These are phyloP conservation scores for Protobothrops mucrosquamatus DNA, from an alignment of 2,113 vertebrate species.

Conservation along the genomic window DNA sequence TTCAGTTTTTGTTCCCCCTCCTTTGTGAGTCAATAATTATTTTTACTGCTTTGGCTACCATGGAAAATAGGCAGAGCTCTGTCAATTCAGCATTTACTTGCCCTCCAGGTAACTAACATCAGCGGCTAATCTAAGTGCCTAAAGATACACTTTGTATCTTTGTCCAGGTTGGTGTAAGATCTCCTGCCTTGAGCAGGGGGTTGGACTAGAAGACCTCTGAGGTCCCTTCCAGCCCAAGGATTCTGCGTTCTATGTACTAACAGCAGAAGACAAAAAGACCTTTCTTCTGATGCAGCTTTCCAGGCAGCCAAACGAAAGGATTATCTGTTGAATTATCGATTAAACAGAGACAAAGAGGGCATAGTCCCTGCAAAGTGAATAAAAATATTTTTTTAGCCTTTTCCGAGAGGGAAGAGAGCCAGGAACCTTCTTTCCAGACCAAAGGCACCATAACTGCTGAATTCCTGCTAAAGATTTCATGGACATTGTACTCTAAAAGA, in stretches of 20 bases:
- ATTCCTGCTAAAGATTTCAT: background rate
- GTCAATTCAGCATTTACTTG: background rate
- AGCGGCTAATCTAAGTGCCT: background rate
- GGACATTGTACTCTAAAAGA: background rate
- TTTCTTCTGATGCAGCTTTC: background rate
- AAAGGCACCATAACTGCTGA: background rate
- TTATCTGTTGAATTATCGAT: background rate
- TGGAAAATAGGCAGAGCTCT: background rate
- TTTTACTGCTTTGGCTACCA: background rate
- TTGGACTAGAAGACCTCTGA: background rate
- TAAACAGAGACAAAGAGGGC: background rate
- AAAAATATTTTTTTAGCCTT: background rate
- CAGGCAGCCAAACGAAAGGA: background rate
- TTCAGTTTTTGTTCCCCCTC: background rate
- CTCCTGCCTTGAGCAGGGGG: background rate
- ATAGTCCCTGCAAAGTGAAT: background rate
- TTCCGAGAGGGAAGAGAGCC: background rate
- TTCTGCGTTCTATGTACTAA: background rate
- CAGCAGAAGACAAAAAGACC: background rate
- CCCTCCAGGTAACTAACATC: background rate
- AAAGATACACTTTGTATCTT: background rate
- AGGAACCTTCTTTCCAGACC: background rate
- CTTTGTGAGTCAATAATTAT: background rate
- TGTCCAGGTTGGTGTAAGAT: background rate
- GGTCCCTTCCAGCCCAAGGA: background rate